Percentiles rank a stretch among this genome's conserved stretches.
Evolutionary conservation across 2,113 vertebrate species (phyloP).

Genomic region (Nettapus auritus): DNA sequence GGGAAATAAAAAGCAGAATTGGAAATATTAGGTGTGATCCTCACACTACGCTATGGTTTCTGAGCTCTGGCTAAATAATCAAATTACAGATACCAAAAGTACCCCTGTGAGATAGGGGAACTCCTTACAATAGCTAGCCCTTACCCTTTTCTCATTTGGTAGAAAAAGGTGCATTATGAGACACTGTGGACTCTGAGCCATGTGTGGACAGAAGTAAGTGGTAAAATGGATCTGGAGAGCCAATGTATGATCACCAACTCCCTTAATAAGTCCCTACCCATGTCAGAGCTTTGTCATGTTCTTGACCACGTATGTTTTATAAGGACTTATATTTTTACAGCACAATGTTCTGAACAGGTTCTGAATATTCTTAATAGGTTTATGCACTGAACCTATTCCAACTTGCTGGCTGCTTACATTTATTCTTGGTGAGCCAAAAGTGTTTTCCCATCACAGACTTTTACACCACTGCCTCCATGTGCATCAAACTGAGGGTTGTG

Average conservation of each 20-base stretch:
- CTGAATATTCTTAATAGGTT: background rate
- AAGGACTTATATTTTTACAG: background rate
- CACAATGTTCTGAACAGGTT: background rate
- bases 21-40: background rate
- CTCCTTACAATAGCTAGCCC: background rate
- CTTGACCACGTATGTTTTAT: background rate
- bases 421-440: background rate
- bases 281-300: background rate
- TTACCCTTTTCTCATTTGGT: background rate
- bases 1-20: background rate
- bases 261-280: rapidly evolving
- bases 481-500: background rate
- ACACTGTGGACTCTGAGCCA: background rate
- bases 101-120: background rate
- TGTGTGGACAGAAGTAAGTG: background rate
- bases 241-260: background rate
- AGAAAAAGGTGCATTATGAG: background rate
- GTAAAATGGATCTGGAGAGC: background rate
- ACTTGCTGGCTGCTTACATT: background rate
- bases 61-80: background rate
- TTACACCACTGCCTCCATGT: background rate
- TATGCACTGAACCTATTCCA: background rate
- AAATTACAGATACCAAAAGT: background rate
- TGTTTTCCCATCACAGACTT: background rate
- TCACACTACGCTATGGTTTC: background rate